Conservation (phyloP, 2,888 invertebrate genomes). For the Hartigia nigra region DNA sequence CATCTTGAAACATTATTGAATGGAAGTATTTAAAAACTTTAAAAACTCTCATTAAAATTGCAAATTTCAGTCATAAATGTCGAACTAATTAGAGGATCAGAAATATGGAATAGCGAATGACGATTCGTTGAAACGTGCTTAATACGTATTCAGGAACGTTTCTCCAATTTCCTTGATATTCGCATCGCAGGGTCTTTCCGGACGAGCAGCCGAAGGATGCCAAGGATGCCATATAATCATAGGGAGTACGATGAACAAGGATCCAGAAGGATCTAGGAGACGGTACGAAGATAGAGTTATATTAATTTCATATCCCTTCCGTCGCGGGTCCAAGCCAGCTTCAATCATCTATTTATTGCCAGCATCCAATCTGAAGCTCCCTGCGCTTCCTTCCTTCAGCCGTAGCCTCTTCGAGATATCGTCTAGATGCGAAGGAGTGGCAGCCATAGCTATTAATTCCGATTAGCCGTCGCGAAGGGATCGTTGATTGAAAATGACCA, state of each 20-base stretch:
- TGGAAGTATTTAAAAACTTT: neutral
- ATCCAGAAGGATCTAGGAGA: constrained; percentile 1
- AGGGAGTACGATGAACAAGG: constrained; percentile 40
- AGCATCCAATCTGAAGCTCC: constrained; percentile 54
- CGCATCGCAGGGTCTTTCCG: constrained; percentile 59
- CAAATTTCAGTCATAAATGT: neutral
- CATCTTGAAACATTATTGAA: neutral
- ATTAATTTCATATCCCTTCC: constrained; percentile 65
- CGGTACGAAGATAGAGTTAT: constrained; percentile 56
- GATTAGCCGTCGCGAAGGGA: constrained; percentile 20
- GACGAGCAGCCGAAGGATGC: constrained; percentile 59
- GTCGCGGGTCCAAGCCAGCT: constrained; percentile 31
- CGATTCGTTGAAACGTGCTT: constrained; percentile 20
- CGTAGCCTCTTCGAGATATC: constrained; percentile 53
- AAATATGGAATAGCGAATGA: constrained; percentile 21
- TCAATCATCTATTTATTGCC: constrained; percentile 65
- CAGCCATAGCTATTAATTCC: constrained; percentile 51
- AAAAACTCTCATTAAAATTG: neutral
- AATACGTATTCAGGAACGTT: neutral
- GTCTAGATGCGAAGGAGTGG: constrained; percentile 59
- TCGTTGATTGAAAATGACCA: constrained; percentile 39
- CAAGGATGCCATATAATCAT: constrained; percentile 52
- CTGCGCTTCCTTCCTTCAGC: constrained; percentile 8
- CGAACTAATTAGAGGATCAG: neutral
- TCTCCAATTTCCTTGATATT: constrained; percentile 64